A percentile compares a stretch with the other conserved stretches of the same genome.
Conservation (phyloP, 1,140 invertebrate genomes). For the Bombus sibiricus region DNA sequence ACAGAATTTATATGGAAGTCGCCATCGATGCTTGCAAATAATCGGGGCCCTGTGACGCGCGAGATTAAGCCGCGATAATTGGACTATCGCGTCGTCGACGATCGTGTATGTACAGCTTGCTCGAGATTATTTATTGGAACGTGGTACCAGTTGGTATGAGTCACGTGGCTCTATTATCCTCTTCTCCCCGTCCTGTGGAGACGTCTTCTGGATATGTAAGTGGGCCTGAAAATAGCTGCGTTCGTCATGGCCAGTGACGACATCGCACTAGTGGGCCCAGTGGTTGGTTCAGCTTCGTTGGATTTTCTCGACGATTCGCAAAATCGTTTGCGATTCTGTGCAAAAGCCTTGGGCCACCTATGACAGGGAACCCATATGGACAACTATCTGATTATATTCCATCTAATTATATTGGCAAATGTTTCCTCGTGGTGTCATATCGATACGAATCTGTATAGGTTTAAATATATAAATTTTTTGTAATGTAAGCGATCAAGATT, state of each 20-base stretch:
- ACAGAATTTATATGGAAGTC: conserved; percentile 33
- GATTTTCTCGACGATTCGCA: neutral
- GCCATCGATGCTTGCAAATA: conserved; percentile 30
- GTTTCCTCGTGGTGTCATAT: no score
- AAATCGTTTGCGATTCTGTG: no score
- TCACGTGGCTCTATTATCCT: conserved; percentile 26
- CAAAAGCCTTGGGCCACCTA: no score
- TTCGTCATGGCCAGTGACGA: conserved; percentile 63
- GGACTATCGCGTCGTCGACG: conserved; percentile 32
- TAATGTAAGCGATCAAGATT: rapidly evolving
- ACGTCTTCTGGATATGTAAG: conserved; percentile 43
- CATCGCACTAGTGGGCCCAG: conserved; percentile 58
- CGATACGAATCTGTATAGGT: neutral
- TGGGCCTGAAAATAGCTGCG: conserved; percentile 72
- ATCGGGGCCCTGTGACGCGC: conserved; percentile 9
- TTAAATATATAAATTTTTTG: neutral
- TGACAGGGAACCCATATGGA: no score
- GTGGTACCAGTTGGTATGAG: neutral
- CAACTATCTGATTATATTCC: no score
- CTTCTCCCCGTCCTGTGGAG: neutral
- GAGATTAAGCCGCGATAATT: conserved; percentile 51
- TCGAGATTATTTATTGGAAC: conserved; percentile 42
- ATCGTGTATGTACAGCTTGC: conserved; percentile 22
- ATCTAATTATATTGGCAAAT: neutral
- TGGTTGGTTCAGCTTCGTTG: neutral